Base-by-base conservation (phyloP, 2,888 invertebrate genomes). In the Oscheius sp. region DNA sequence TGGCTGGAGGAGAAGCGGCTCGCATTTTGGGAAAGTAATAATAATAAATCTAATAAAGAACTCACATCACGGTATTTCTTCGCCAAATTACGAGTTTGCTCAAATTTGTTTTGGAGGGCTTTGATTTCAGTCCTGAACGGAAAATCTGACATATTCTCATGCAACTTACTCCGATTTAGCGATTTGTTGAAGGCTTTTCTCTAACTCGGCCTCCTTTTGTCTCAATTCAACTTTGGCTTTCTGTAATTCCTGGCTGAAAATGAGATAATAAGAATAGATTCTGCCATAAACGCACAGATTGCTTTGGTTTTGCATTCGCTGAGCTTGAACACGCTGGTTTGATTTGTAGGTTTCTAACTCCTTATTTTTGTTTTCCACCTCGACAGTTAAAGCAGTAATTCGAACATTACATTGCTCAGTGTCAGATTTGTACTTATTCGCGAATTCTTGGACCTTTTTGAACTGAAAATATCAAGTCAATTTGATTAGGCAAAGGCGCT, bases 1-100 rank as follows among this genome's bases (percentile, higher is more conserved):
- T 81, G 46, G 76, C 77, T 2, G 81, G 81, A 8, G 79, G 79
- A 17, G 76, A 79, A 65, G 76, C 79, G 2, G 70, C 66, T 29
- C 42, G 76, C 27, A 57, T 77, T 29, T 69, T 79, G 5, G 79
- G 79, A 4, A 23, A 48, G 23, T 15, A 15, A 45, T 45, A 45
- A 42, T 17, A 4, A 42, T 3, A 42, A 42, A n/a, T n/a, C 15
- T 42, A 42, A 42, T 42, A 48, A 48, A 48, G 23, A 17, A 48
- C 48, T 46, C 10, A 77, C 73, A 45, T 74, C 71, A 10, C 77
- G 63, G 37, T 68, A 77, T 42, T 68, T 75, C 17, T 72, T 58
- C 3, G 77, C 77, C 45, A 77, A 65, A 4, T 46, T 33, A 1
- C 73, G 67, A 2, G 73, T 70, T 31, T 76, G 76, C 29, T 33